Conservation (phyloP, 2,888 invertebrate genomes). For the Anthophora plumipes region DNA sequence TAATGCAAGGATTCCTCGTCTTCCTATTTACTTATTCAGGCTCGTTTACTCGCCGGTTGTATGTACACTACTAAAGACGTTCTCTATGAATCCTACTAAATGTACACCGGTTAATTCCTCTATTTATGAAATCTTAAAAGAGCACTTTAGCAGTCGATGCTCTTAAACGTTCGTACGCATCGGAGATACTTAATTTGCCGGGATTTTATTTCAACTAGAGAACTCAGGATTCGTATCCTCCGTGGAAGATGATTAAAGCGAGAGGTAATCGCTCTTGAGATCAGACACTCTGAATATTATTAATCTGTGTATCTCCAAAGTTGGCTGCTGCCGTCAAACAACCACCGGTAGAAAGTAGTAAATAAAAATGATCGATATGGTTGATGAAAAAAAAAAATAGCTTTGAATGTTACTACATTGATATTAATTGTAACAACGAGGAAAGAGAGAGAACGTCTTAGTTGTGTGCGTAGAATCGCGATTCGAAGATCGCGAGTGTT, state of each 20-base stretch:
- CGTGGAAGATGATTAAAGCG: not conserved
- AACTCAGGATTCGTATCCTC: not conserved
- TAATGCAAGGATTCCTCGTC: not conserved
- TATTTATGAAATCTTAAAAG: conserved; percentile 9
- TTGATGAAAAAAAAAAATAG: too few relatives aligned
- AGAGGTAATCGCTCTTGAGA: conserved; percentile 2
- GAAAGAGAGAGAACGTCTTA: not conserved
- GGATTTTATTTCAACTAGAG: conserved; percentile 14
- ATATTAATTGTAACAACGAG: too few relatives aligned
- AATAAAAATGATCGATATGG: too few relatives aligned
- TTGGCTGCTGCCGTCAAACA: too few relatives aligned
- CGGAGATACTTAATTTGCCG: not conserved
- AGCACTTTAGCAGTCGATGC: conserved; percentile 20
- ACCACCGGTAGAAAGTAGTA: too few relatives aligned
- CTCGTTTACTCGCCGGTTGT: not conserved
- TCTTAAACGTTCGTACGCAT: conserved; percentile 2
- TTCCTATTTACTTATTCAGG: not conserved
- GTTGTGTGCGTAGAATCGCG: too few relatives aligned
- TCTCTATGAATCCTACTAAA: not conserved
- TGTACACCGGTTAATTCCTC: not conserved
- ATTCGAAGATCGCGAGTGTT: too few relatives aligned
- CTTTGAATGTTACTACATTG: too few relatives aligned
- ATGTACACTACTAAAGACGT: not conserved
- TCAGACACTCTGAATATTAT: not conserved
- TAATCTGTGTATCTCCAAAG: too few relatives aligned